Percentiles rank a stretch among this genome's conserved stretches.
These are phyloP conservation scores for Homalodisca vitripennis DNA, from an alignment of 1,140 invertebrate species.

Conservation along the genomic window DNA sequence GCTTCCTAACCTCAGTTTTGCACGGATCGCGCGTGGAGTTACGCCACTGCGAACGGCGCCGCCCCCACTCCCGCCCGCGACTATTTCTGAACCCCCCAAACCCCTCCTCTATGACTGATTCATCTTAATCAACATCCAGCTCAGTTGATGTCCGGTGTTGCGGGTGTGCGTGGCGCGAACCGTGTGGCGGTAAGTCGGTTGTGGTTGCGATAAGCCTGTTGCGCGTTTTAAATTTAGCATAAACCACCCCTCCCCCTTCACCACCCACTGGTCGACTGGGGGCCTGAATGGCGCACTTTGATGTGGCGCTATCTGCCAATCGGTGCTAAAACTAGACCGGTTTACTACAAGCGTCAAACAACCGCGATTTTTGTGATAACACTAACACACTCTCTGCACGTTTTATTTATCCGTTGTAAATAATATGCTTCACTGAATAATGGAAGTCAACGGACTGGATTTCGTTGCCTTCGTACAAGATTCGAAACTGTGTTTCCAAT, in stretches of 20 bases:
- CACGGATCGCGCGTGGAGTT: neutral
- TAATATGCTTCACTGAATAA: no score
- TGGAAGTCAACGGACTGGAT: no score
- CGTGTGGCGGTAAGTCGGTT: slow-evolving; percentile 5
- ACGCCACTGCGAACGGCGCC: neutral
- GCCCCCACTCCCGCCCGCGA: neutral
- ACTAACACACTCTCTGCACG: no score
- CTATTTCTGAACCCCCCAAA: slow-evolving; percentile 19
- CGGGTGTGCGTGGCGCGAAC: neutral
- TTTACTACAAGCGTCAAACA: no score
- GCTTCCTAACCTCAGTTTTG: no score
- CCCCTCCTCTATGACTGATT: slow-evolving; percentile 26
- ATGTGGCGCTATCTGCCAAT: slow-evolving; percentile 6
- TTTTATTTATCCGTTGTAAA: no score
- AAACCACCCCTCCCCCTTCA: slow-evolving; percentile 8
- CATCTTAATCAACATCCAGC: slow-evolving; percentile 14
- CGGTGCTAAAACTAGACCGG: neutral
- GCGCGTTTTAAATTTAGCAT: neutral
- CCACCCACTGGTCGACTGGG: neutral
- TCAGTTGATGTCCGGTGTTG: neutral
- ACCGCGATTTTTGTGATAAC: no score
- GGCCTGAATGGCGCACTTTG: slow-evolving; percentile 21
- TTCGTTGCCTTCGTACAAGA: no score
- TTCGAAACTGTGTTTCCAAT: no score
- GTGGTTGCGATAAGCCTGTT: neutral